Evolutionary conservation across 2,113 vertebrate genomes (phyloP).

Genomic region (Paramormyrops kingsleyae): DNA sequence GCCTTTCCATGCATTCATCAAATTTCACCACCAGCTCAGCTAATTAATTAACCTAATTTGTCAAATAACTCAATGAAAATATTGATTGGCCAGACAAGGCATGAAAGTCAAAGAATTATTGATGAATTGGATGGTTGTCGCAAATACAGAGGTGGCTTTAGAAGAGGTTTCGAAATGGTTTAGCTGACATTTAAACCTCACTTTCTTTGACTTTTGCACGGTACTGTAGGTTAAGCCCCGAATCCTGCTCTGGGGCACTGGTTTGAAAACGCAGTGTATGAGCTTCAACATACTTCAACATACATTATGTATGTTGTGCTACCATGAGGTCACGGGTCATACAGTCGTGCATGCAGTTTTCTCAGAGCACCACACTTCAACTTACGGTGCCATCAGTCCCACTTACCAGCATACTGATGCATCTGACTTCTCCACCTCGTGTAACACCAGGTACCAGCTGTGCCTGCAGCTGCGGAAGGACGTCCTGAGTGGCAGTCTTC

Average conservation of each 20-base stretch:
- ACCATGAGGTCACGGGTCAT: neutral
- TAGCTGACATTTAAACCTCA: neutral
- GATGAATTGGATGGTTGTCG: neutral
- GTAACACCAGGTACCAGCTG: conserved; percentile 73
- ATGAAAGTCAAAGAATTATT: neutral
- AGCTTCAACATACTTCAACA: neutral
- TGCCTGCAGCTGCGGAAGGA: conserved; percentile 92
- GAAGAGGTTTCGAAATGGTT: neutral
- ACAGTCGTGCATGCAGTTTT: neutral
- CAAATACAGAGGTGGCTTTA: neutral
- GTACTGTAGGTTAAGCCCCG: neutral
- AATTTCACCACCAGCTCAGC: neutral
- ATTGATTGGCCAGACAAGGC: neutral
- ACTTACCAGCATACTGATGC: neutral
- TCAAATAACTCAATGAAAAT: neutral
- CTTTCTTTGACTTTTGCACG: neutral
- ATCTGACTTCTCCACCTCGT: neutral
- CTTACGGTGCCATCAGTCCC: neutral
- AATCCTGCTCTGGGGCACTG: neutral
- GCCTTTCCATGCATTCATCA: neutral
- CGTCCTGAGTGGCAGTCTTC: conserved; percentile 75
- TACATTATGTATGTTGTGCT: neutral
- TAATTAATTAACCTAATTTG: neutral
- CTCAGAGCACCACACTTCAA: neutral
- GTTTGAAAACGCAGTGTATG: neutral